Evolutionary conservation across 1,140 invertebrate genomes (phyloP), one percentile per base, ranked within the genome.

Genomic region (Marisa cornuarietis): DNA sequence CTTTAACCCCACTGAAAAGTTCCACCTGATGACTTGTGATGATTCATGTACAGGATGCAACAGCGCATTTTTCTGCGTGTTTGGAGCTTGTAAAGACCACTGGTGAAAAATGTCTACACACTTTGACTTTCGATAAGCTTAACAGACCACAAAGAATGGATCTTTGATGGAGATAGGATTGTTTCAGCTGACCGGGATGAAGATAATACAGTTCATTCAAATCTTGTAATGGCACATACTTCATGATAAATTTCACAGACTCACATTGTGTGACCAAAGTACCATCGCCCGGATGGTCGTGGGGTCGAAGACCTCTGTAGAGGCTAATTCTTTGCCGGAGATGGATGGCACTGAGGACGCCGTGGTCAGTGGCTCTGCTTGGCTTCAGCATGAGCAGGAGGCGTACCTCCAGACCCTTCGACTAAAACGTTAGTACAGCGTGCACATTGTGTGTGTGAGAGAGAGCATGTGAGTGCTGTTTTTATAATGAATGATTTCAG

Each of bases 351-450:
- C 74, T 61, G 77, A 79, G 49, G 69, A 62, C 18, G 58, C 71
- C 49, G 42, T 81, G 62, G 63, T 81, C 20, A 81, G 81, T 62
- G 72, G 81, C 58, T 73, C 83, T 63, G 73, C 82, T 58, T 85
- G 84, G 84, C 75, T 85, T 54, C 79, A 78, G 69, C 84, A 85
- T 31, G 84, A 85, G 26, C 84, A 85, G 71, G 81, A 84, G 31
- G 81, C 82, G 11, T 83, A 85, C 62, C 79, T 81, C 31, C 83
- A 84, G 52, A 78, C 81, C 9, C 80, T 85, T 74, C 66, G 81
- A 69, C 79, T 85, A 9, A 85, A 85, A 84, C 83, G 84, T 85
- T 81, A 82, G 84, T 82, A 83, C 65, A n/a, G 9, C 10, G n/a
- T 49, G 74, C 20, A 52, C 16, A 42, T 42, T 52, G 58, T 16